Conservation (phyloP, 2,888 invertebrate species). For the Agrochola macilenta region DNA sequence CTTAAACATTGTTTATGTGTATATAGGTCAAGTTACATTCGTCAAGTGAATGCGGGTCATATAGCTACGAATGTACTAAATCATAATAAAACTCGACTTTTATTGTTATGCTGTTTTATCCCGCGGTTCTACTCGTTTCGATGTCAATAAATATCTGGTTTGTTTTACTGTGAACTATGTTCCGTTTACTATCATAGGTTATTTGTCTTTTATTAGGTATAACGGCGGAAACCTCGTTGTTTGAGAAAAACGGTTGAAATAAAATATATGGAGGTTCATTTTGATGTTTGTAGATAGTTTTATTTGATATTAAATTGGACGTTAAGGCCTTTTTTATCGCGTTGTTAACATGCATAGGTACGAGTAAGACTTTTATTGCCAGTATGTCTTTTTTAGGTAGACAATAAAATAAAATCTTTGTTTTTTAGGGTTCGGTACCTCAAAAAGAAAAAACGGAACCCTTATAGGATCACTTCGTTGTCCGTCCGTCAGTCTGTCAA, state of each 20-base stretch:
- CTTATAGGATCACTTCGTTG: no score
- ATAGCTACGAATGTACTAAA: conserved; percentile 71
- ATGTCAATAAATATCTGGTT: conserved; percentile 66
- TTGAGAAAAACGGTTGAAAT: conserved; percentile 40
- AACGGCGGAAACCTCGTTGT: conserved; percentile 24
- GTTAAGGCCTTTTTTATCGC: conserved; percentile 12
- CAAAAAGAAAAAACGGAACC: no score
- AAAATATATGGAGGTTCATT: conserved; percentile 39
- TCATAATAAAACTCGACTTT: conserved; percentile 76
- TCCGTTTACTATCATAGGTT: conserved; percentile 45
- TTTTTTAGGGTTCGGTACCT: no score
- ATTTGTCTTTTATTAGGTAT: conserved; percentile 53
- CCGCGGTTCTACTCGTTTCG: conserved; percentile 59
- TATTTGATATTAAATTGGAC: conserved; percentile 35
- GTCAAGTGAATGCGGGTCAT: conserved; percentile 60
- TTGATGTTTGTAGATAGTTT: conserved; percentile 44
- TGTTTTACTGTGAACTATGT: conserved; percentile 57
- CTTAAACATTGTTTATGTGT: conserved; percentile 32
- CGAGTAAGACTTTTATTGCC: conserved; percentile 10
- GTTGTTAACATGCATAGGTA: conserved; percentile 31
- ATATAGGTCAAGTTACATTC: conserved; percentile 61
- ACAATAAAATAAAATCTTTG: neutral
- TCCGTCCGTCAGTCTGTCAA: no score
- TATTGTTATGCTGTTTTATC: conserved; percentile 69
- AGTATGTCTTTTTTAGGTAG: neutral